A percentile compares a stretch with the other conserved stretches of the same genome.
These are phyloP conservation scores for Hypselothyrea guttata DNA, from an alignment of 2,888 invertebrate genomes.

Conservation along the genomic window DNA sequence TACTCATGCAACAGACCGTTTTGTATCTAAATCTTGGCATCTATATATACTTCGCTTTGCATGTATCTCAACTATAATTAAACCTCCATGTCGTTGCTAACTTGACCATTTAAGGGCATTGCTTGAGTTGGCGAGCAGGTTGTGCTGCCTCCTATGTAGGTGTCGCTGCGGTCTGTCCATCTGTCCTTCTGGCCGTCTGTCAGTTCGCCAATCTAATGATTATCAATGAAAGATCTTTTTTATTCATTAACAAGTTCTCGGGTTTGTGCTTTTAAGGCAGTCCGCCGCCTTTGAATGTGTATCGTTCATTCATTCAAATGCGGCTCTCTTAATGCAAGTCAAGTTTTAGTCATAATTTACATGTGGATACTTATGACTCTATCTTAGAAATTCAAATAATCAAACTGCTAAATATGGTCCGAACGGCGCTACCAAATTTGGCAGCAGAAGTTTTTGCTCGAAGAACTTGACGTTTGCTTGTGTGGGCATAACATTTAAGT, in stretches of 20 bases:
- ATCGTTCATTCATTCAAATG: slow-evolving; percentile 53
- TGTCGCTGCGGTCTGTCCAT: slow-evolving; percentile 23
- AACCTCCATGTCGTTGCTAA: slow-evolving; percentile 38
- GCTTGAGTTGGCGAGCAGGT: slow-evolving; percentile 43
- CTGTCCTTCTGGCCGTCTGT: not conserved
- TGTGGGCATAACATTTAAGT: slow-evolving; percentile 33
- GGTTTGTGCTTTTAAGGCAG: slow-evolving; percentile 59
- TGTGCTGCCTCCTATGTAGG: slow-evolving; percentile 29
- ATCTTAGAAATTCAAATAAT: slow-evolving; percentile 47
- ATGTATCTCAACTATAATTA: slow-evolving; percentile 41
- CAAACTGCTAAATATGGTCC: slow-evolving; percentile 49
- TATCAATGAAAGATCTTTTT: slow-evolving; percentile 69
- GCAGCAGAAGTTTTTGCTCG: slow-evolving; percentile 32
- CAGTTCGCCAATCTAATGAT: slow-evolving; percentile 59
- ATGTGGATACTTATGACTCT: slow-evolving; percentile 54
- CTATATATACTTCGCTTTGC: slow-evolving; percentile 12
- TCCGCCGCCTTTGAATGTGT: slow-evolving; percentile 9
- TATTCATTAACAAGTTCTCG: slow-evolving; percentile 67
- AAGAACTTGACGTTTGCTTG: slow-evolving; percentile 31
- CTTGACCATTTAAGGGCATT: slow-evolving; percentile 67
- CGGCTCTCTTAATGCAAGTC: slow-evolving; percentile 56
- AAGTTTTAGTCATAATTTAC: slow-evolving; percentile 70
- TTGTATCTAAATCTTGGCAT: slow-evolving; percentile 12
- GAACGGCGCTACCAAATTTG: slow-evolving; percentile 57
- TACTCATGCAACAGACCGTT: no score